phyloP scores from a whole-genome alignment of 2,113 vertebrate genomes.

The Corythoichthys haematopterus region DNA sequence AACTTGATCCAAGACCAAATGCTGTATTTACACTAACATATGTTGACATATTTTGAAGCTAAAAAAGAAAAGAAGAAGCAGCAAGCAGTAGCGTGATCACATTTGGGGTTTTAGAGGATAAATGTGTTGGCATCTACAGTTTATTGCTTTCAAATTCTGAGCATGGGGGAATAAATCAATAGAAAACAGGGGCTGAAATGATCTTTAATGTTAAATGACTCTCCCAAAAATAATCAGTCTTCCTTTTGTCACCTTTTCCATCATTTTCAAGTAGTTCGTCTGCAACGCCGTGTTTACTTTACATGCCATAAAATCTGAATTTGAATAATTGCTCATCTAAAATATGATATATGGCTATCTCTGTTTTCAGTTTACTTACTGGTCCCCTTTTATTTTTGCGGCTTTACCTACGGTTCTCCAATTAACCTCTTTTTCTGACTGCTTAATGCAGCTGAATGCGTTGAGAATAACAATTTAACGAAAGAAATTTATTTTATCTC shows the following conservation, averaged over 20 bases:
- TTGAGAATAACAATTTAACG: neutral
- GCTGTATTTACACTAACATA: conserved; percentile 8
- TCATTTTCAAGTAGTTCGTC: too few species aligned
- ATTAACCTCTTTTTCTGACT: neutral
- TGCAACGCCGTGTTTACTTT: too few species aligned
- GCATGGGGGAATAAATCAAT: neutral
- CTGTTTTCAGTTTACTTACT: neutral
- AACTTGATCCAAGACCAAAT: conserved; percentile 37
- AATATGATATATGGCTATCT: neutral
- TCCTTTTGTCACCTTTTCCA: neutral
- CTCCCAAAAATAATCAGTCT: neutral
- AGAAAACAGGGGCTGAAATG: neutral
- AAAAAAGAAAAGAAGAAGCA: conserved; percentile 17
- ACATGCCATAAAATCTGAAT: neutral
- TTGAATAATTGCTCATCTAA: neutral
- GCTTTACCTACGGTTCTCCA: neutral
- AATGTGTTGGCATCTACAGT: neutral
- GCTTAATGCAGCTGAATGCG: neutral
- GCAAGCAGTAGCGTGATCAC: too few species aligned
- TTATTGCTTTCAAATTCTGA: neutral
- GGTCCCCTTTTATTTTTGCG: neutral
- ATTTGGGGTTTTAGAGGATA: too few species aligned
- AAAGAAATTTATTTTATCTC: neutral
- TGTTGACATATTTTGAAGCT: conserved; percentile 12
- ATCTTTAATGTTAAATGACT: neutral